Evolutionary conservation across 2,797 vertebrate genomes (phyloP), one percentile per base, ranked within the genome.

Genomic region (Gadopsis marmoratus): DNA sequence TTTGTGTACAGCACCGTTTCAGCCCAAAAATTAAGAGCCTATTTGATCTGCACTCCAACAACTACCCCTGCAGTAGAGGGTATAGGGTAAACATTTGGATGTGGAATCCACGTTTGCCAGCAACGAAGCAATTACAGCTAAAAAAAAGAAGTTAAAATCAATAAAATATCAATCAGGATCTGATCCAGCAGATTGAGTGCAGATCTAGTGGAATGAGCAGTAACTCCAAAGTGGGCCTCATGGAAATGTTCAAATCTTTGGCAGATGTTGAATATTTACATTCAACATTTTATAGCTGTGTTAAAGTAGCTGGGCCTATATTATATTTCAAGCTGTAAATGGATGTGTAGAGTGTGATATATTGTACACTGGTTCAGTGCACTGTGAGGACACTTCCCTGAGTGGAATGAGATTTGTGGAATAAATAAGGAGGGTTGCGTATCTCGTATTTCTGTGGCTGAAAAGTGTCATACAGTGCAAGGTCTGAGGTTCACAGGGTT

Each of bases 401-500:
- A 79, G 31, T 61, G 63, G 63, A 61, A 77, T 66, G 39, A 82
- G 64, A 74, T 71, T 35, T 19, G 47, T 50, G 60, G 73, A 81
- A 68, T 81, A 74, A 81, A 85, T 71, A 54, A 50, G 48, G 43
- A 70, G 50, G 53, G 55, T 37, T 73, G 21, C 37, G 35, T 45
- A 61, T 54, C 39, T 79, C 56, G 0, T 75, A 80, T 83, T 71
- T 86, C 51, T 76, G 51, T 26, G 48, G 56, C 19, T 73, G 17
- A 73, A 50, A 74, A 23, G 21, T 79, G 71, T 78, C 50, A 65
- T 71, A 74, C 51, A 71, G 33, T 54, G 29, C 56, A 74, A 72
- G 74, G 79, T 68, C 65, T 83, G 9, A 59, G 54, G 35, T 82
- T 84, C 79, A 75, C 4, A 45, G 23, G 72, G 50, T 72, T 69